Evolutionary conservation across 30 jellyfish, hydroid and myxozoan species (phyloP).

Genomic region (Pseudorhiza aurosa): DNA sequence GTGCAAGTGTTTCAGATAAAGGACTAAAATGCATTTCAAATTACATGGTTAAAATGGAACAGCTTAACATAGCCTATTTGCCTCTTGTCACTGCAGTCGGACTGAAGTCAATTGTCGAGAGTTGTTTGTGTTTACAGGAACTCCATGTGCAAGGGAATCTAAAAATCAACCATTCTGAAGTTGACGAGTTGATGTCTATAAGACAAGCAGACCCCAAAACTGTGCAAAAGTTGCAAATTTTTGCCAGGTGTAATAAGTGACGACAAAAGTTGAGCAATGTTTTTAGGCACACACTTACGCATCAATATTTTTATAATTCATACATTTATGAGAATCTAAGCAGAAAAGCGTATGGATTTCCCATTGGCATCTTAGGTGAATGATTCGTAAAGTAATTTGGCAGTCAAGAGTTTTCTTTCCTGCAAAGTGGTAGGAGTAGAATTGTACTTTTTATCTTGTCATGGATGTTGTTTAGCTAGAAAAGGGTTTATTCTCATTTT

Average conservation of each 20-base stretch:
- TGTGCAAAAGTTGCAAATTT: background rate
- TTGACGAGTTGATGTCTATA: conserved; percentile 15
- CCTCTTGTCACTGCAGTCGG: conserved; percentile 38
- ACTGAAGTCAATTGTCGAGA: conserved; percentile 1
- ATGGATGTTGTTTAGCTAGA: no score
- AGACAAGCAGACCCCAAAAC: background rate
- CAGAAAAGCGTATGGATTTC: no score
- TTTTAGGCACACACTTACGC: no score
- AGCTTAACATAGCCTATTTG: conserved; percentile 9
- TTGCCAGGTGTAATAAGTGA: conserved; percentile 8
- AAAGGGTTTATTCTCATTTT: no score
- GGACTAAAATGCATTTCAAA: conserved; percentile 5
- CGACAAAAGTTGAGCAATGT: no score
- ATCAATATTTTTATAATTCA: no score
- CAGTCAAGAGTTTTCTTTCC: no score
- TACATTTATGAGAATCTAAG: no score
- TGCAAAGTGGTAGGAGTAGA: no score
- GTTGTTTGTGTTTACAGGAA: conserved; percentile 1
- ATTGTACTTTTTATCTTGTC: no score
- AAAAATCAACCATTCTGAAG: background rate
- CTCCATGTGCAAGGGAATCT: conserved; percentile 23
- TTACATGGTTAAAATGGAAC: background rate
- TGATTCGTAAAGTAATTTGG: no score
- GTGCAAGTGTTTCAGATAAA: conserved; percentile 31
- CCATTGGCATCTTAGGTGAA: no score